Evolutionary conservation across 35 echinoderm and acorn worm genomes (phyloP).

Genomic region (Strongylocentrotus purpuratus): DNA sequence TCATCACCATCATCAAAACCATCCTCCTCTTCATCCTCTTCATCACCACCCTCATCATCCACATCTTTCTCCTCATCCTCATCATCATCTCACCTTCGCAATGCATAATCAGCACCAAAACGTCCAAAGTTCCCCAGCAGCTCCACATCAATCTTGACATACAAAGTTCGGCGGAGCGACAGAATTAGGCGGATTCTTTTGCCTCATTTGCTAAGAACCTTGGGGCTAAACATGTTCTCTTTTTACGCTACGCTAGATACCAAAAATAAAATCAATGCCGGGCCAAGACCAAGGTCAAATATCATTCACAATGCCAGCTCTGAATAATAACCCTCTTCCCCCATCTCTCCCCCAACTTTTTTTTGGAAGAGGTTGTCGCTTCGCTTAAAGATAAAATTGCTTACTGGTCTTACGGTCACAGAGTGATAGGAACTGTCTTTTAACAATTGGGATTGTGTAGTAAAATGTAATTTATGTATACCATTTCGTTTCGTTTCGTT

Average conservation of each 20-base stretch:
- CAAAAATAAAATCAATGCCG: not conserved
- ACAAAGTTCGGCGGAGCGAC: not conserved
- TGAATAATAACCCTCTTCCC: not conserved
- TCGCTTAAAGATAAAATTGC: too few species aligned
- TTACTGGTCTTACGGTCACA: too few species aligned
- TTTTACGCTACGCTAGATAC: not conserved
- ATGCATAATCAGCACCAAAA: not conserved
- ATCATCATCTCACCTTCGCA: not conserved
- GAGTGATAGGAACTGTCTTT: too few species aligned
- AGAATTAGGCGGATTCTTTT: not conserved
- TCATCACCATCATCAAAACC: not conserved
- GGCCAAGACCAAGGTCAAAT: not conserved
- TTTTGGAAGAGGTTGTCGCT: not conserved
- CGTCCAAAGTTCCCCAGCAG: not conserved
- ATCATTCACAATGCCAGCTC: not conserved
- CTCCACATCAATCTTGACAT: not conserved
- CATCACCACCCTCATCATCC: not conserved
- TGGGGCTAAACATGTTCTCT: not conserved
- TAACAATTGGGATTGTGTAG: too few species aligned
- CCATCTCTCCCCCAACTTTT: not conserved
- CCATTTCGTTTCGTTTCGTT: too few species aligned
- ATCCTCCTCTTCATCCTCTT: not conserved
- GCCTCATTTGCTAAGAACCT: not conserved
- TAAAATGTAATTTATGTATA: too few species aligned
- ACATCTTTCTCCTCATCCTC: not conserved